These are phyloP conservation scores for Rousettus leschenaultii DNA, from an alignment of 2,113 vertebrate species.

Conservation along the genomic window DNA sequence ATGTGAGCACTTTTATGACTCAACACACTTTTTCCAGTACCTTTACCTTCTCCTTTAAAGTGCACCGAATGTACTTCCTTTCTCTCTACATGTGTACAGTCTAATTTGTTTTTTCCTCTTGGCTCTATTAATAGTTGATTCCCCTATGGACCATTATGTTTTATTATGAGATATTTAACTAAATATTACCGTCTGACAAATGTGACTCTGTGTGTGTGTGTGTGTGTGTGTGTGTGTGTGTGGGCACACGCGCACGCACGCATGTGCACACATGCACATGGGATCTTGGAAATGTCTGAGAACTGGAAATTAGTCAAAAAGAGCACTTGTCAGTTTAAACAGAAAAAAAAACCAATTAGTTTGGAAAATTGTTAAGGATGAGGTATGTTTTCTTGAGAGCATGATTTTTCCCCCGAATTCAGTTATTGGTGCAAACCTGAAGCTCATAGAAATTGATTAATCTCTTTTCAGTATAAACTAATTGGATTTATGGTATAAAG, in stretches of 20 bases:
- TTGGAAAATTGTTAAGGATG: slow-evolving; percentile 3
- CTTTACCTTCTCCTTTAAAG: neutral
- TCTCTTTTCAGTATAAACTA: slow-evolving; percentile 2
- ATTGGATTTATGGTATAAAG: slow-evolving; percentile 21
- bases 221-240: fast-evolving
- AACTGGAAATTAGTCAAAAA: neutral
- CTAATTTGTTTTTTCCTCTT: neutral
- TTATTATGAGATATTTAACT: slow-evolving; percentile 45
- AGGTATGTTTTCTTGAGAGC: neutral
- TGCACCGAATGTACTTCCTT: slow-evolving; percentile 60
- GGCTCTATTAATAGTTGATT: neutral
- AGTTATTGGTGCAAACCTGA: neutral
- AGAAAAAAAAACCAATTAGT: neutral
- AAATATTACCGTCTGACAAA: neutral
- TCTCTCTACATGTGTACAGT: slow-evolving; percentile 13
- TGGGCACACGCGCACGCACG: no score
- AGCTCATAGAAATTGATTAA: neutral
- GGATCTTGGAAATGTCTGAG: neutral
- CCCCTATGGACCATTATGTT: neutral
- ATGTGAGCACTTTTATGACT: neutral
- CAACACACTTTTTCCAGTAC: neutral
- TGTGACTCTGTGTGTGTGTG: neutral
- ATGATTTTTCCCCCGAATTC: neutral
- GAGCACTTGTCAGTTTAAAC: neutral
- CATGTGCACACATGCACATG: neutral